Base-by-base conservation (phyloP, 2,113 vertebrate genomes). In the Plecotus auritus region DNA sequence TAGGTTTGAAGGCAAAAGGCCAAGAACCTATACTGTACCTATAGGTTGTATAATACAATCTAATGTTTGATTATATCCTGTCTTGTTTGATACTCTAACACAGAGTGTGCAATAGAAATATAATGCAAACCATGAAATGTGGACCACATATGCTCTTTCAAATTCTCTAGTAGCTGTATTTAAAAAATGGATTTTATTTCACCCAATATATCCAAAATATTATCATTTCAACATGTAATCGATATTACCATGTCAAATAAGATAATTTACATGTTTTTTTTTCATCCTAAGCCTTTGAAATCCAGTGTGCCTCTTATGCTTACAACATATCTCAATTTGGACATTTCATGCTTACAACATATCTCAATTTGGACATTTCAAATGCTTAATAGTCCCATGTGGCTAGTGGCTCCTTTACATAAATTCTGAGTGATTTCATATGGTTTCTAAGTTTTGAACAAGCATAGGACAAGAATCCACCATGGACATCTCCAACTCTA, bases 121-220 rank as follows among this genome's bases (percentile, higher is more conserved):
- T 54, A 87, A 88, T 64, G 37, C 2, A 92, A 89, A 47, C 18
- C 61, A 78, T 45, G 51, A 80, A 64, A 90, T n/a, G 20, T 80
- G 78, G 85, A 32, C 32, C 9, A 76, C 2, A n/a, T 18, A 35
- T n/a, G 16, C 13, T 69, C 69, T 49, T 95, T 74, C 30, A 83
- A 92, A 70, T 64, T 64, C 82, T 91, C 18, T 70, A 72, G 28
- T 30, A 84, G 81, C 18, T 13, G 3, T 7, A 87, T 45, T 90
- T 80, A 49, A 94, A 90, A 80, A 22, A 35, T 45, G 26, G 17
- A 72, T 93, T 93, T 83, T 91, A 90, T 84, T 84, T 93, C 14
- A 89, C 32, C 8, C 37, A 83, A 11, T 30, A 72, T 70, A 54
- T 42, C 17, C 7, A 83, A 67, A 89, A 73, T 83, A 76, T 78